Percentiles rank a stretch among this genome's conserved stretches.
These are phyloP conservation scores for Elgonia sp. DNA, from an alignment of 2,888 invertebrate species.

Conservation along the genomic window DNA sequence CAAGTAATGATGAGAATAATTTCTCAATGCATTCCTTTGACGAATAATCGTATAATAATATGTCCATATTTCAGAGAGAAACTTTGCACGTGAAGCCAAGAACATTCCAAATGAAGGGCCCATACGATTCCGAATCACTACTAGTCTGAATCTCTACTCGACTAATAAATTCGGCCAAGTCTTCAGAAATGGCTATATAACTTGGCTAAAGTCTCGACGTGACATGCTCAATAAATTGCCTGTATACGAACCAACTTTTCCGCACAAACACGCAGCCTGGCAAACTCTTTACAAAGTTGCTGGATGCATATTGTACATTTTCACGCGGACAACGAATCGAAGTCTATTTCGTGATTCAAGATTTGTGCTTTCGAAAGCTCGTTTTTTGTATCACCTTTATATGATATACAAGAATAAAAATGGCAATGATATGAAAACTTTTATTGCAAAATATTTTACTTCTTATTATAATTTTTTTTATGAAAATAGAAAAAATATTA, in stretches of 20 bases:
- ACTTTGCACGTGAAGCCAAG: neutral
- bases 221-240: slow-evolving; percentile 69
- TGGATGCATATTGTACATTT: slow-evolving; percentile 64
- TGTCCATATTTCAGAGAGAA: too few species aligned
- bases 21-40: too few species aligned
- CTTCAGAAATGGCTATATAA: slow-evolving; percentile 60
- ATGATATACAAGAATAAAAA: neutral
- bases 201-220: slow-evolving; percentile 66
- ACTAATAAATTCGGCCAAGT: slow-evolving; percentile 56
- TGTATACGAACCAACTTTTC: slow-evolving; percentile 61
- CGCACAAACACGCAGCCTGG: slow-evolving; percentile 55
- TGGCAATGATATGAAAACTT: neutral
- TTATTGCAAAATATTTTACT: neutral
- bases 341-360: slow-evolving; percentile 32
- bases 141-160: slow-evolving; percentile 29
- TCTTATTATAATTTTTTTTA: neutral
- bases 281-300: slow-evolving; percentile 45
- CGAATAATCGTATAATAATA: too few species aligned
- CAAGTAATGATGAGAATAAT: too few species aligned
- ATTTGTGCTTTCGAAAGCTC: slow-evolving; percentile 28
- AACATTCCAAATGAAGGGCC: slow-evolving; percentile 17
- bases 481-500: neutral
- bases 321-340: slow-evolving; percentile 54
- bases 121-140: slow-evolving; percentile 41
- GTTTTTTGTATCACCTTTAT: slow-evolving; percentile 32